phyloP scores from a whole-genome alignment of 1,140 invertebrate species.

The Aphelinus atriplicis region DNA sequence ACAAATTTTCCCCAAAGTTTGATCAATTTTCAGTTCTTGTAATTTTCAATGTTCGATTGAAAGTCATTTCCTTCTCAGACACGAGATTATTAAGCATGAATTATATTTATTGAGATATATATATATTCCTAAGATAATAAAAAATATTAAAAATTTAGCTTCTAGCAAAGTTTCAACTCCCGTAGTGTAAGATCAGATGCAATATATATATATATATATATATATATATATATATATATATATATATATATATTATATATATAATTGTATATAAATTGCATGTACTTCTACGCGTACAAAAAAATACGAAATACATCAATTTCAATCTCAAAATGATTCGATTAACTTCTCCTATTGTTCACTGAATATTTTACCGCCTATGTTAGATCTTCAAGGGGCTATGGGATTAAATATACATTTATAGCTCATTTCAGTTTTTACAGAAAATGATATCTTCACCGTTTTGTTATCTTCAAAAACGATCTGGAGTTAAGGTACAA shows the following conservation, averaged over 20 bases:
- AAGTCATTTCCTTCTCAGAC: conserved; percentile 6
- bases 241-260: no score
- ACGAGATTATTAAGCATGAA: conserved; percentile 33
- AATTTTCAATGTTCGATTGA: no score
- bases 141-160: conserved; percentile 30
- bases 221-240: no score
- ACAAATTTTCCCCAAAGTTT: no score
- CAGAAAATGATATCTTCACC: no score
- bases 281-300: conserved; percentile 30
- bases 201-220: neutral
- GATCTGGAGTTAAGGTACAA: no score
- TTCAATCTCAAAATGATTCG: conserved; percentile 19
- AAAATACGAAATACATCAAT: conserved; percentile 34
- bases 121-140: conserved; percentile 30
- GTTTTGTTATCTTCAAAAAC: no score
- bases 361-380: no score
- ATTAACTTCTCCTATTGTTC: neutral
- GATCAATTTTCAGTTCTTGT: no score
- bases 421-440: no score
- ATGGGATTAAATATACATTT: no score
- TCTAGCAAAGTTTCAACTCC: conserved; percentile 14
- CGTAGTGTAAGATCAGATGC: conserved; percentile 16
- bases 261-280: conserved; percentile 16
- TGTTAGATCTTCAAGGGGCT: no score
- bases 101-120: conserved; percentile 31